phyloP scores from a whole-genome alignment of 2,113 vertebrate species.

The Dicrurus megarhynchus region DNA sequence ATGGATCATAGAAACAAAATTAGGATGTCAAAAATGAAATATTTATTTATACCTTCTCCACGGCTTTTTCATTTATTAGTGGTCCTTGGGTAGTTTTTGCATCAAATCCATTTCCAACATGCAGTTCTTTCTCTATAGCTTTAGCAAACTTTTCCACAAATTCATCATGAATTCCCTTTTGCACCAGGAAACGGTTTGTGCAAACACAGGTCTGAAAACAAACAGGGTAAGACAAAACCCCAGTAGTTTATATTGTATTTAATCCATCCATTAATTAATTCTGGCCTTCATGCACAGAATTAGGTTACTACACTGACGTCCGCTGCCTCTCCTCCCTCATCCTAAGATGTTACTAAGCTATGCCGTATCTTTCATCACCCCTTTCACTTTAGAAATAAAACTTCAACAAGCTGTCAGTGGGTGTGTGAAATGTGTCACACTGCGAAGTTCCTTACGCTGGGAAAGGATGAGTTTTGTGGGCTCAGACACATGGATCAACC shows the following conservation, averaged over 20 bases:
- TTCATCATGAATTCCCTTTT: slow-evolving; percentile 84
- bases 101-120: slow-evolving; percentile 86
- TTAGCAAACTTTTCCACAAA: slow-evolving; percentile 85
- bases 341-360: neutral
- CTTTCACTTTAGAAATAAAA: neutral
- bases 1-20: neutral
- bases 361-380: neutral
- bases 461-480: neutral
- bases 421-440: neutral
- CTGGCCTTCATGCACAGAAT: neutral
- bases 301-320: neutral
- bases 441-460: rapidly evolving
- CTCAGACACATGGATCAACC: neutral
- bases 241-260: neutral
- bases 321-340: neutral
- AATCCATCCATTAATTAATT: neutral
- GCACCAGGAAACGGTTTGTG: slow-evolving; percentile 93
- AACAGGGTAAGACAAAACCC: neutral
- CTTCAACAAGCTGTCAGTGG: neutral
- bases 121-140: slow-evolving; percentile 83
- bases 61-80: slow-evolving; percentile 88
- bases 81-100: slow-evolving; percentile 90
- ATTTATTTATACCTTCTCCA: slow-evolving; percentile 83
- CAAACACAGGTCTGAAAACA: slow-evolving; percentile 89
- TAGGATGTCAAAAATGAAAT: neutral